Percentiles rank a stretch among this genome's conserved stretches.
phyloP scores from a whole-genome alignment of 2,888 invertebrate species.

The Allygus modestus region DNA sequence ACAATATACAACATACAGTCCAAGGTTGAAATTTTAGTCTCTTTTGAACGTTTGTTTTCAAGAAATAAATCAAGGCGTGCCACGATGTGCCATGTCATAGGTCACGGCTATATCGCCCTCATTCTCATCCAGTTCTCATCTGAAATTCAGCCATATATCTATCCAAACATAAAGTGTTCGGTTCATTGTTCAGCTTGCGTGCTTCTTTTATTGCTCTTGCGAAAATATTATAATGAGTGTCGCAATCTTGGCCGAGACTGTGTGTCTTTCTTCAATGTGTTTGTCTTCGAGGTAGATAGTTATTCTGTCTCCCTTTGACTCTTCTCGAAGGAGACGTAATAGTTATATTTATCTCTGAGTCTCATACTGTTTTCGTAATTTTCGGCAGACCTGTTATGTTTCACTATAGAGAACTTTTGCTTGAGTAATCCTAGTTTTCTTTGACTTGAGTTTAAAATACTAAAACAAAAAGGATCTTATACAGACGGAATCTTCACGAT shows the following conservation, averaged over 20 bases:
- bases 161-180: slow-evolving; percentile 7
- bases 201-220: slow-evolving; percentile 33
- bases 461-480: too few species aligned
- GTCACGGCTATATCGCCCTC: background rate
- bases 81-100: background rate
- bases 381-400: too few species aligned
- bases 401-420: too few species aligned
- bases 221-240: slow-evolving; percentile 34
- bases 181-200: slow-evolving; percentile 17
- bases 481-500: too few species aligned
- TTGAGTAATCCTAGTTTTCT: too few species aligned
- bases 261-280: background rate
- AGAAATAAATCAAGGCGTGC: background rate
- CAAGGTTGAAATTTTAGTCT: background rate
- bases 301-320: background rate
- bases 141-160: slow-evolving; percentile 26
- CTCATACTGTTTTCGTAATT: background rate
- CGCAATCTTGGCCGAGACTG: slow-evolving; percentile 3
- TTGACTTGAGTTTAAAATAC: too few species aligned
- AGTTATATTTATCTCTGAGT: slow-evolving; percentile 1
- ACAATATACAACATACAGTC: too few species aligned
- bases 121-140: background rate
- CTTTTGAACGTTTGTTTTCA: background rate
- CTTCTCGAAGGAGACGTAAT: background rate
- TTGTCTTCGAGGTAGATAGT: background rate